Conservation (phyloP, 2,113 vertebrate genomes). For the Leuciscus idus region DNA sequence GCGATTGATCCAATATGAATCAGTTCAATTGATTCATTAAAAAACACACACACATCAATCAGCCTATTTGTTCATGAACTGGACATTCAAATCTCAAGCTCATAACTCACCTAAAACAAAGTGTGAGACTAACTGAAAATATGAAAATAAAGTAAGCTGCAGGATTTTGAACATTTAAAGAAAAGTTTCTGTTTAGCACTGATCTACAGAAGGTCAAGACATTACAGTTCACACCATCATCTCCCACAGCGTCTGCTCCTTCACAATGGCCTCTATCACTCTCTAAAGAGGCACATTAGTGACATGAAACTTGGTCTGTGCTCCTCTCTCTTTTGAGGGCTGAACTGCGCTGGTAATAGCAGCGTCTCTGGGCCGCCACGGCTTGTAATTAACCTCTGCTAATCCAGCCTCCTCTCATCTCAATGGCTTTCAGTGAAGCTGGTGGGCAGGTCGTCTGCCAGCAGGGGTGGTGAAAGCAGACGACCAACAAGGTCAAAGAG, state of each 20-base stretch:
- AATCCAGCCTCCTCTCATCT: slow-evolving; percentile 60
- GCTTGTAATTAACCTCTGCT: slow-evolving; percentile 73
- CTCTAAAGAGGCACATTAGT: slow-evolving; percentile 70
- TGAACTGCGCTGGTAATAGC: slow-evolving; percentile 38
- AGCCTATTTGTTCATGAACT: not conserved
- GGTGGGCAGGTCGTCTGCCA: slow-evolving; percentile 55
- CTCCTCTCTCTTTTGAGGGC: slow-evolving; percentile 57
- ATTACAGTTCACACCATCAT: slow-evolving; percentile 20
- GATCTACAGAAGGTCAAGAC: not conserved
- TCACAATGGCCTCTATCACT: slow-evolving; percentile 63
- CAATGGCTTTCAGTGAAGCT: slow-evolving; percentile 50
- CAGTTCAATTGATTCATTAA: not conserved
- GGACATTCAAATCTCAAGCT: not conserved
- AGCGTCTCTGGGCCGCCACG: slow-evolving; percentile 48
- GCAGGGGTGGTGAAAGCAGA: slow-evolving; percentile 63
- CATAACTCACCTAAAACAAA: not conserved
- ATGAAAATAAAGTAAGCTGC: not conserved
- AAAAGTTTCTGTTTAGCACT: not conserved
- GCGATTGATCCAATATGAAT: not conserved
- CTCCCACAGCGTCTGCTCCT: slow-evolving; percentile 21
- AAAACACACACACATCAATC: not conserved
- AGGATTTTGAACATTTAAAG: not conserved
- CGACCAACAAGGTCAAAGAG: slow-evolving; percentile 68
- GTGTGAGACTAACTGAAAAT: not conserved
- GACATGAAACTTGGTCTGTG: slow-evolving; percentile 61